Conservation (phyloP, 2,888 invertebrate genomes). For the Erebia aethiops region DNA sequence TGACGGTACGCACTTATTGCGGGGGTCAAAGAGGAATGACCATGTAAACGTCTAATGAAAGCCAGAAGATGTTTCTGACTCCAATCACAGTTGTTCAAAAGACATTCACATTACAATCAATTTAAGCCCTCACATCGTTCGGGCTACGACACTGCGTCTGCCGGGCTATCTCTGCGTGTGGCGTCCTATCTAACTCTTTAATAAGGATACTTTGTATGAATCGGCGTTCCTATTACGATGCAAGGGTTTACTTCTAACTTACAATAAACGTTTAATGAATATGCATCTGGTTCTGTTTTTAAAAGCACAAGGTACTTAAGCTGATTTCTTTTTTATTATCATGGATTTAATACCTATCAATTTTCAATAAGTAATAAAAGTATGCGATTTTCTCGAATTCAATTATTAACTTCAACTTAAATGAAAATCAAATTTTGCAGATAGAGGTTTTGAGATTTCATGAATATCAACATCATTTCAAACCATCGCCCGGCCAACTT, state of each 20-base stretch:
- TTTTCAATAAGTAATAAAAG: too few relatives aligned
- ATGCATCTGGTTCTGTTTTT: not conserved
- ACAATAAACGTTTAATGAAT: slow-evolving; percentile 13
- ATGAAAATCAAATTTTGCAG: too few relatives aligned
- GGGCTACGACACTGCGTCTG: slow-evolving; percentile 68
- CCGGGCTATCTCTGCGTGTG: slow-evolving; percentile 68
- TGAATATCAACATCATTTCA: too few relatives aligned
- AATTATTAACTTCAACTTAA: too few relatives aligned
- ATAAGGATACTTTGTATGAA: slow-evolving; percentile 52
- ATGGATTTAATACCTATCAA: too few relatives aligned
- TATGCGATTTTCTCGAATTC: too few relatives aligned
- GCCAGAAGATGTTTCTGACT: slow-evolving; percentile 67
- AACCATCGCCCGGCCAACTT: too few relatives aligned
- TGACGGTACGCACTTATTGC: slow-evolving; percentile 55
- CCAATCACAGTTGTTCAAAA: slow-evolving; percentile 73
- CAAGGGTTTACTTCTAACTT: slow-evolving; percentile 23
- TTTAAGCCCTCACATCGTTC: slow-evolving; percentile 69
- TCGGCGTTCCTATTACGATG: slow-evolving; percentile 34
- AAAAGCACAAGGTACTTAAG: not conserved
- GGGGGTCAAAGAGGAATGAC: slow-evolving; percentile 81
- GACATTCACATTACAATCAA: slow-evolving; percentile 78
- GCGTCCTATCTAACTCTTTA: slow-evolving; percentile 64
- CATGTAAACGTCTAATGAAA: slow-evolving; percentile 72
- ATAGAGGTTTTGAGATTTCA: too few relatives aligned
- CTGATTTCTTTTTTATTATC: not conserved